Base-by-base conservation (phyloP, 1,140 invertebrate species). In the Drusus annulatus region DNA sequence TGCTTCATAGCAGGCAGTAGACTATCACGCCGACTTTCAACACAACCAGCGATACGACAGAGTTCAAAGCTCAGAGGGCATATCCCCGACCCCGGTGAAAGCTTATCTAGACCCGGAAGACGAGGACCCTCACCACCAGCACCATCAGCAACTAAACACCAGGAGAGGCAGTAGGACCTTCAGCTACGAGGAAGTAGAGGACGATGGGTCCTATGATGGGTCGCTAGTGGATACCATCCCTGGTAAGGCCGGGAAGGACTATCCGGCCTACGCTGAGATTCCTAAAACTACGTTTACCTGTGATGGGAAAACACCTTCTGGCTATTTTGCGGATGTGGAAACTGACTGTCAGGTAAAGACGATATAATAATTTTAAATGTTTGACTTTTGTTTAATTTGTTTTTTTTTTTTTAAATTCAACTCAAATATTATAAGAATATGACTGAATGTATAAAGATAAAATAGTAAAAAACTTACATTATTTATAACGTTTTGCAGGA, bases 251-350 rank as follows among this genome's bases (percentile, higher is more conserved):
- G 90, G 91, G 6, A 87, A 86, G 75, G 91, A 92, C 82, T 92
- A 91, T 85, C 91, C 91, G 10, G 87, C 90, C 78, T 88, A 88
- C 60, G 80, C 88, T 62, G 85, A 85, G 80, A 88, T 93, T 82
- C 93, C 92, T 0, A 86, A 90, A 79, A 93, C 92, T 3, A 88
- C 87, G 16, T 93, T 93, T 85, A 88, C 86, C 21, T 93, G 93
- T 84, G 85, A 84, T n/a, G 91, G 88, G 60, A 93, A 91, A 86
- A 88, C 89, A 63, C 86, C 89, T 8, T 92, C 92, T 13, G 91
- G 92, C 16, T 93, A 92, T 85, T 93, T 93, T 84, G 92, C 92
- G 0, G 92, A 93, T 84, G 85, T 88, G 4, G 91, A 92, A 78
- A 90, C 87, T 13, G 86, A 89, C 76, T 90, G 89, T 82, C 90